Conservation (phyloP, 1,140 invertebrate genomes). For the Laodelphax striatellus region DNA sequence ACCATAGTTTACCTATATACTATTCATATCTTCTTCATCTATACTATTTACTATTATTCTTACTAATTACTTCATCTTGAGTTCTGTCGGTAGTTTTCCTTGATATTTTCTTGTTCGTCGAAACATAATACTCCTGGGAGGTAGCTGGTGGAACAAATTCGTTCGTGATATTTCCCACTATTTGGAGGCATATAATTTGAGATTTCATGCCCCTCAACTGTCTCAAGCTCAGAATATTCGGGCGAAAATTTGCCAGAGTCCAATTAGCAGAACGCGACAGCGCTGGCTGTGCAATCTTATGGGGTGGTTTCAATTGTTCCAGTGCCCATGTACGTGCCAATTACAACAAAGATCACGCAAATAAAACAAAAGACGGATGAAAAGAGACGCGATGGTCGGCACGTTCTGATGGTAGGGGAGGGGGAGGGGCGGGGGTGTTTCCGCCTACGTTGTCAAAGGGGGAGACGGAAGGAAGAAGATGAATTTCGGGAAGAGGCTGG, state of each 20-base stretch:
- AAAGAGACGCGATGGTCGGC: not conserved
- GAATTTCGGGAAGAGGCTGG: not conserved
- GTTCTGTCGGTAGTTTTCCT: no score
- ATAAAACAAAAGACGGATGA: no score
- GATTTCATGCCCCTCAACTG: not conserved
- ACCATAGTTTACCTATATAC: no score
- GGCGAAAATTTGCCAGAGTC: constrained; percentile 22
- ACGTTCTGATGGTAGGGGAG: not conserved
- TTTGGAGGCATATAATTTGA: no score
- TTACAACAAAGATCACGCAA: not conserved
- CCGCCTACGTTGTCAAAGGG: not conserved
- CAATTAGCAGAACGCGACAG: constrained; percentile 26
- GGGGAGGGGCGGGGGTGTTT: not conserved
- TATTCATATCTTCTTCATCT: no score
- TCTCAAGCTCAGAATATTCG: constrained; percentile 16
- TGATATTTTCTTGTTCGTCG: no score
- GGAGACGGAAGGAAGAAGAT: not conserved
- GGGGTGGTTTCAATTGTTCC: not conserved
- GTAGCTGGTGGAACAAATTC: no score
- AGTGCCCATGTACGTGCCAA: not conserved
- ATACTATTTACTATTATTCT: no score
- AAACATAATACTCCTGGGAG: no score
- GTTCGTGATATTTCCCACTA: no score
- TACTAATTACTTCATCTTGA: no score
- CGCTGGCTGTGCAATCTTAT: constrained; percentile 1